phyloP scores from a whole-genome alignment of 2,113 vertebrate genomes.

The Gavialis gangeticus region DNA sequence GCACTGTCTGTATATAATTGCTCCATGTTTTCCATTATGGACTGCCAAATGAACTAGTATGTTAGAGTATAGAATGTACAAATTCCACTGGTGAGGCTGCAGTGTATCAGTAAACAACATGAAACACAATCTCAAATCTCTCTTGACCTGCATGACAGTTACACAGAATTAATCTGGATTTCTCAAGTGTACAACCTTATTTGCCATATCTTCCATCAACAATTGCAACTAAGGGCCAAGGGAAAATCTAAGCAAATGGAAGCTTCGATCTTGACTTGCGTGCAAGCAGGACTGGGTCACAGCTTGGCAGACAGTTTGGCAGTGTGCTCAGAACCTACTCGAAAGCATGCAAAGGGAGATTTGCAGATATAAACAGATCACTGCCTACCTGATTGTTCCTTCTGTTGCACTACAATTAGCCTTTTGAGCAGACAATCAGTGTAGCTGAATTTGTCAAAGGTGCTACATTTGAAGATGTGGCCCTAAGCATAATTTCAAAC shows the following conservation, averaged over 20 bases:
- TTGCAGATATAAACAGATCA: not conserved
- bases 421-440: not conserved
- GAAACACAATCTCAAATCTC: constrained; percentile 38
- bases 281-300: not conserved
- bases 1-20: constrained; percentile 77
- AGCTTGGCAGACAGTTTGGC: not conserved
- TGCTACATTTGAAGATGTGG: not conserved
- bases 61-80: constrained; percentile 44
- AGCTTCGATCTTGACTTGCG: not conserved
- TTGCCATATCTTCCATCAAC: constrained; percentile 27
- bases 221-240: constrained; percentile 15
- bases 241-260: constrained; percentile 32
- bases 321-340: not conserved
- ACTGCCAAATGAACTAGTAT: constrained; percentile 67
- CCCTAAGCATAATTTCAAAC: not conserved
- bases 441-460: not conserved
- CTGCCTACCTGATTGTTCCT: not conserved
- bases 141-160: constrained; percentile 26
- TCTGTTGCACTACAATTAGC: not conserved
- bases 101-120: constrained; percentile 49
- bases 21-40: constrained; percentile 75
- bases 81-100: constrained; percentile 56
- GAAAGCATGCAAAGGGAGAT: not conserved
- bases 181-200: constrained; percentile 49
- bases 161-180: constrained; percentile 20